These are phyloP conservation scores for Drosophila acutilabella DNA, from an alignment of 2,888 invertebrate genomes.

Conservation along the genomic window DNA sequence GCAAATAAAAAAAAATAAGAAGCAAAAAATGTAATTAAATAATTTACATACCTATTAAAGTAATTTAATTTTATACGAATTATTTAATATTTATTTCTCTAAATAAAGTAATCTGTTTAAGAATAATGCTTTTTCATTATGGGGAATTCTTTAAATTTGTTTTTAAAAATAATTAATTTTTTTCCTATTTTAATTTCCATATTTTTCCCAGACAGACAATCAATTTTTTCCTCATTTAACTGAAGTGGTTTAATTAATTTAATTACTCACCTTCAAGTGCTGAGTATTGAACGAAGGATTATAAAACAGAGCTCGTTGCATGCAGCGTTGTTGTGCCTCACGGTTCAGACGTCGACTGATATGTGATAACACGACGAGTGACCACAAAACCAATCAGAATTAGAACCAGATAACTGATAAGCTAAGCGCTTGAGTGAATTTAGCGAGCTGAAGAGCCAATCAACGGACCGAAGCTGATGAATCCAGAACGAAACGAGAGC, in stretches of 20 bases:
- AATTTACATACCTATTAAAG: too few species aligned
- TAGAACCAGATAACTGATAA: background rate
- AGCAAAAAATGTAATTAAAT: too few species aligned
- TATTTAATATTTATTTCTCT: too few species aligned
- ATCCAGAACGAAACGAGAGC: constrained; percentile 21
- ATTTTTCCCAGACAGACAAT: background rate
- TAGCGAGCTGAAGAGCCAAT: constrained; percentile 16
- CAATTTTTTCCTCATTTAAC: too few species aligned
- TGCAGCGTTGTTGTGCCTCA: constrained; percentile 17
- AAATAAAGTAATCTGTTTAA: too few species aligned
- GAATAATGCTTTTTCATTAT: too few species aligned
- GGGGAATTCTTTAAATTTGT: too few species aligned
- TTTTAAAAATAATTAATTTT: too few species aligned
- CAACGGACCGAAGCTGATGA: constrained; percentile 24
- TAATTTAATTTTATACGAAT: too few species aligned
- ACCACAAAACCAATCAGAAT: background rate
- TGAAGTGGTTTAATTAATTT: background rate
- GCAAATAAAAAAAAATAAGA: too few species aligned
- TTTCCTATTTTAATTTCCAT: too few species aligned
- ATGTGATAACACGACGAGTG: constrained; percentile 16
- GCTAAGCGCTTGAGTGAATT: constrained; percentile 8
- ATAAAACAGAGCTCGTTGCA: background rate
- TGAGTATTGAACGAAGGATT: constrained; percentile 40
- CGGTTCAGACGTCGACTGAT: constrained; percentile 17
- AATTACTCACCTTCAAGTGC: constrained; percentile 25